phyloP scores from a whole-genome alignment of 2,797 vertebrate genomes.

The Neosilurus hyrtlii region DNA sequence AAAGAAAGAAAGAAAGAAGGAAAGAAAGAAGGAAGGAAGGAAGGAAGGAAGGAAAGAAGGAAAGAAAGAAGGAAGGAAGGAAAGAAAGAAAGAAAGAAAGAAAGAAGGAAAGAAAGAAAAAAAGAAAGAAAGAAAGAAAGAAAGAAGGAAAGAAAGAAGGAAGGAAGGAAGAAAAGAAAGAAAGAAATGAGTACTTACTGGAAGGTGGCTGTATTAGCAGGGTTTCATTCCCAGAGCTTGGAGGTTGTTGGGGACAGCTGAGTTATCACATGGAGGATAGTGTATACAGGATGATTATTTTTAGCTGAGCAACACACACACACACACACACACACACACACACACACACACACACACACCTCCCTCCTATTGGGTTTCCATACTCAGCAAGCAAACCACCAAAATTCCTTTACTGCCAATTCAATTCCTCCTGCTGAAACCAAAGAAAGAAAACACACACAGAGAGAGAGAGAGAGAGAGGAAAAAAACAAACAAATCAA shows the following conservation, averaged over 20 bases:
- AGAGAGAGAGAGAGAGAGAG: too few relatives aligned
- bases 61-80: neutral
- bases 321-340: too few relatives aligned
- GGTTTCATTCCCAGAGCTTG: conserved; percentile 60
- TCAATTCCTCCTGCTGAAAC: neutral
- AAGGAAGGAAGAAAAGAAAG: neutral
- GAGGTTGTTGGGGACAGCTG: conserved; percentile 3
- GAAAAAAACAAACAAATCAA: too few relatives aligned
- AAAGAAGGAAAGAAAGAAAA: neutral
- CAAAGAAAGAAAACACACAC: neutral
- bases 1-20: too few relatives aligned
- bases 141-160: neutral
- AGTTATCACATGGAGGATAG: conserved; percentile 20
- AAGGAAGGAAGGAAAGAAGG: too few relatives aligned
- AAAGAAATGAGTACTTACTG: conserved; percentile 34
- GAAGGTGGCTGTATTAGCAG: conserved; percentile 26
- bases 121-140: neutral
- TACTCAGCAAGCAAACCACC: conserved; percentile 56
- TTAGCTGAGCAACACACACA: conserved; percentile 60
- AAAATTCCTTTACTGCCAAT: neutral
- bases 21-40: too few relatives aligned
- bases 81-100: neutral
- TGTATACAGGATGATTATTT: conserved; percentile 68
- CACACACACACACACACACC: conserved; percentile 46
- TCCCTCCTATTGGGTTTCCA: conserved; percentile 68